Conservation (phyloP, 2,113 vertebrate species). For the Platycercus adscitus region DNA sequence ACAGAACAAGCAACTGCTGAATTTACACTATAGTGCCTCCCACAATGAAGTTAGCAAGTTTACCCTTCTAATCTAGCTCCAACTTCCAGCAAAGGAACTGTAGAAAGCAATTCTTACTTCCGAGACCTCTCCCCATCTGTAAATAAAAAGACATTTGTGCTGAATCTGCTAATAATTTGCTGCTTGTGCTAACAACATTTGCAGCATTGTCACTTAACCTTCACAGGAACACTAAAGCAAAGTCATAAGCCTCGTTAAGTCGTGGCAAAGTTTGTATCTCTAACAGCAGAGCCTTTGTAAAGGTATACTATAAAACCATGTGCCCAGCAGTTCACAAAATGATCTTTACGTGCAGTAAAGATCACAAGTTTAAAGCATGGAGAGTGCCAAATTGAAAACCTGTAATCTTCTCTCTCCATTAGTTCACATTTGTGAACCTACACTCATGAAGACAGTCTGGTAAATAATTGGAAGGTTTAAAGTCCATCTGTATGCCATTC, state of each 20-base stretch:
- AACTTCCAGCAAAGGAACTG: not conserved
- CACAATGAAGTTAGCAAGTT: constrained; percentile 14
- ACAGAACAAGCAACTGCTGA: constrained; percentile 35
- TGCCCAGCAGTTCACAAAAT: not conserved
- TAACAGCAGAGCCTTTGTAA: not conserved
- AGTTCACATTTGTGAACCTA: not conserved
- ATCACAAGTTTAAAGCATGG: not conserved
- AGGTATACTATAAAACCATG: not conserved
- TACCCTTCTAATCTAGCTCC: not conserved
- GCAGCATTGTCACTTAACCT: not conserved
- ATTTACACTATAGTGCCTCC: constrained; percentile 25
- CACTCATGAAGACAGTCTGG: not conserved
- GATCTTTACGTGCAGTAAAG: not conserved
- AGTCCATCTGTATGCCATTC: not conserved
- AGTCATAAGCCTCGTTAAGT: not conserved
- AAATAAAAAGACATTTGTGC: not conserved
- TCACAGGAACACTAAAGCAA: not conserved
- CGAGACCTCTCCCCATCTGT: not conserved
- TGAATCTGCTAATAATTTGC: not conserved
- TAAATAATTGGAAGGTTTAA: not conserved
- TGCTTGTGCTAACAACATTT: not conserved
- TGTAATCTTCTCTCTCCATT: not conserved
- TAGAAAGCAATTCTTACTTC: not conserved
- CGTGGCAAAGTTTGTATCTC: not conserved
- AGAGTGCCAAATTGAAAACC: not conserved